Evolutionary conservation across 92 coral and sea anemone genomes (phyloP).

Genomic region (Meandrina meandrites): DNA sequence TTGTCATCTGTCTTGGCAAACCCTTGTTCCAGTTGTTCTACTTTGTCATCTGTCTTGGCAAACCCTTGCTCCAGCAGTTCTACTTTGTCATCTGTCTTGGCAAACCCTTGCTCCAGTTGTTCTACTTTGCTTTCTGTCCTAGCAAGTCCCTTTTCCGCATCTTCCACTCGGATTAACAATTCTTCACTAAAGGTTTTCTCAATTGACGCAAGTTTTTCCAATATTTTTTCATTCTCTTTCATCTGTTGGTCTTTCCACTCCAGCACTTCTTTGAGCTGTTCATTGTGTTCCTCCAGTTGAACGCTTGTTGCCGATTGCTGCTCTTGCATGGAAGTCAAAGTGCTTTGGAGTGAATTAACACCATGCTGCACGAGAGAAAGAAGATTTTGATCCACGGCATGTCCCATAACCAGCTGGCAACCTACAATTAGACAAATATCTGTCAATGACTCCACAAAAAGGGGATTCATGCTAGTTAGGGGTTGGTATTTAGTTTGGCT

Average conservation of each 20-base stretch:
- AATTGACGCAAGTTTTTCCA: not conserved
- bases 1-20: too few relatives aligned
- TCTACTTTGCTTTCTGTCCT: too few relatives aligned
- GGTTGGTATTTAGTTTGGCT: too few relatives aligned
- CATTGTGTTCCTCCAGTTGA: not conserved
- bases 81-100: too few relatives aligned
- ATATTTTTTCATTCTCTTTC: not conserved
- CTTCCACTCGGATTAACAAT: not conserved
- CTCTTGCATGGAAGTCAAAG: not conserved
- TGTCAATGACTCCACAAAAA: too few relatives aligned
- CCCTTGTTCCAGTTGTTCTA: too few relatives aligned
- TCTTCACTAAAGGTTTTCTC: conserved; percentile 2
- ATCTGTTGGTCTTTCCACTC: not conserved
- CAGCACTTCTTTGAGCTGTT: not conserved
- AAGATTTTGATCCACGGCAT: conserved; percentile 27
- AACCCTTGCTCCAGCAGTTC: too few relatives aligned
- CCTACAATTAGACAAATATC: not conserved
- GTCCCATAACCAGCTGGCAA: conserved; percentile 29
- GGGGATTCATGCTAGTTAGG: too few relatives aligned
- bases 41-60: too few relatives aligned
- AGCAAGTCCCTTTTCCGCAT: not conserved
- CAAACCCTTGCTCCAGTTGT: too few relatives aligned
- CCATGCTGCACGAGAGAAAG: conserved; percentile 25
- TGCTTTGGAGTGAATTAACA: conserved; percentile 14
- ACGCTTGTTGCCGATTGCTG: not conserved